phyloP scores from a whole-genome alignment of 2,888 invertebrate genomes.

The Lumbricus terrestris region DNA sequence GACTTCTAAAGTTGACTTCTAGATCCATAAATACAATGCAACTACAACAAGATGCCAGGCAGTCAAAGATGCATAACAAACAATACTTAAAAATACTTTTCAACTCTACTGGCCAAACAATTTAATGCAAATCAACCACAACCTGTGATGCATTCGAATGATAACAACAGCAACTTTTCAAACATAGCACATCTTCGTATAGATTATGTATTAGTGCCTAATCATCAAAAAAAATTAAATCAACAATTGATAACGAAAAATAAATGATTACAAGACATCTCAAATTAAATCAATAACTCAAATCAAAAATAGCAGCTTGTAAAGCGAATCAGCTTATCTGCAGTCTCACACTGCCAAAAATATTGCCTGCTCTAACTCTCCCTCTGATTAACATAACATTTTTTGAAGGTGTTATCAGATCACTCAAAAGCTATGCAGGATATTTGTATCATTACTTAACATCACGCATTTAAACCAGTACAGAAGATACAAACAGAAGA shows the following conservation, averaged over 20 bases:
- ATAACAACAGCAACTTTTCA: background rate
- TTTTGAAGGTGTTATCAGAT: background rate
- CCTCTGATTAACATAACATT: background rate
- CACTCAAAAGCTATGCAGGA: background rate
- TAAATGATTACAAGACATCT: background rate
- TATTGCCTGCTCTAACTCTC: background rate
- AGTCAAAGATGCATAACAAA: background rate
- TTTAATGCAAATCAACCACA: background rate
- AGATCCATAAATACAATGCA: background rate
- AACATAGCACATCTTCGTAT: background rate
- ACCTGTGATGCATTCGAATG: background rate
- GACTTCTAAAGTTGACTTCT: background rate
- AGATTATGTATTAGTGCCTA: background rate
- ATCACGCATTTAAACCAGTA: background rate
- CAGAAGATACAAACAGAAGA: background rate
- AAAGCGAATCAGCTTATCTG: background rate
- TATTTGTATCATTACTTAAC: background rate
- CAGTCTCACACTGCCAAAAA: background rate
- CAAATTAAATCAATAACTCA: background rate
- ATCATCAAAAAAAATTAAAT: background rate
- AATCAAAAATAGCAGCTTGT: background rate
- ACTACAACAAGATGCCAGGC: background rate
- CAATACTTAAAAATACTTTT: background rate
- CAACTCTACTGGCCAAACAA: background rate
- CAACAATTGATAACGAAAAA: background rate